These are phyloP conservation scores for Medauroidea extradentata DNA, from an alignment of 1,140 invertebrate species.

Conservation along the genomic window DNA sequence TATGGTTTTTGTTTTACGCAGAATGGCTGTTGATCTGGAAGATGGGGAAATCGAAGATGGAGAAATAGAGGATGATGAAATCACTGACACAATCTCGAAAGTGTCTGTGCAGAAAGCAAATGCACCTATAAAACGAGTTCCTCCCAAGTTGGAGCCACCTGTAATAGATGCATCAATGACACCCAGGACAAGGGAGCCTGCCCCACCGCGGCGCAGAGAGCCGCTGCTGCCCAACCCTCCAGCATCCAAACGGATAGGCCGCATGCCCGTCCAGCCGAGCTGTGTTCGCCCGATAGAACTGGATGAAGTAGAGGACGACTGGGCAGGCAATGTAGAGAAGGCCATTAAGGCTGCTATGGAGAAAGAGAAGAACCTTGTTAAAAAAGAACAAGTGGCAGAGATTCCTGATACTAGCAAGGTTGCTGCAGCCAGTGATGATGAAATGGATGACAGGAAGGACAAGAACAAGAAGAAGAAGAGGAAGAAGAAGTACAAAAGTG, in stretches of 20 bases:
- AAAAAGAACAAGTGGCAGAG: conserved; percentile 20
- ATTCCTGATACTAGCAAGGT: neutral
- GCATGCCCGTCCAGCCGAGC: conserved; percentile 14
- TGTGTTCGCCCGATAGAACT: neutral
- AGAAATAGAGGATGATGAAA: conserved; percentile 46
- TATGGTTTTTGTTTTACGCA: conserved; percentile 1
- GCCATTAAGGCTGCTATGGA: conserved; percentile 61
- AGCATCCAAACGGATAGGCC: conserved; percentile 5
- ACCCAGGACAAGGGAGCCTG: conserved; percentile 36
- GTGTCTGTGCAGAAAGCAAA: conserved; percentile 13
- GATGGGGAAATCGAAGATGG: conserved; percentile 58
- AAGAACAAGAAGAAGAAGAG: conserved; percentile 38
- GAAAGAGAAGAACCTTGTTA: conserved; percentile 49
- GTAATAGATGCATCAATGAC: conserved; percentile 35
- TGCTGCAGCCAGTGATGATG: conserved; percentile 2
- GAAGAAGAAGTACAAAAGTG: conserved; percentile 18
- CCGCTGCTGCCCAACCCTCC: neutral
- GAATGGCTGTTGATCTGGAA: conserved; percentile 48
- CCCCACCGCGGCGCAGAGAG: conserved; percentile 13
- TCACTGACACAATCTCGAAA: neutral
- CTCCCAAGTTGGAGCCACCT: conserved; percentile 29
- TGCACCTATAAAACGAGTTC: conserved; percentile 7
- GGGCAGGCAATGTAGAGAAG: conserved; percentile 70
- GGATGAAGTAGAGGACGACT: conserved; percentile 56
- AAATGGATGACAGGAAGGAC: conserved; percentile 4